phyloP scores from a whole-genome alignment of 2,888 invertebrate species.

The Drosophila bunnanda region DNA sequence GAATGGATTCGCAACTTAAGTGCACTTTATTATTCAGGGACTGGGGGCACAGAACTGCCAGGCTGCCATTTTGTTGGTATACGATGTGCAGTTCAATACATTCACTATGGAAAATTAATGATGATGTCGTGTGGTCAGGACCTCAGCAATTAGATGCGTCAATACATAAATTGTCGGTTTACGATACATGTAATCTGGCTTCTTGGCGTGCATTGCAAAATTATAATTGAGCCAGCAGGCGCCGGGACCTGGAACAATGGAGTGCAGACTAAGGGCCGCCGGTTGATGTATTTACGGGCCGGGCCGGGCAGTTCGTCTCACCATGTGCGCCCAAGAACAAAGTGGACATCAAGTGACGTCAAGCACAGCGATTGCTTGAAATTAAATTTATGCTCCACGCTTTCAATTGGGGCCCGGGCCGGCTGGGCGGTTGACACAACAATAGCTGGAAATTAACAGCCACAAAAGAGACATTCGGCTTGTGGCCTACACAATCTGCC shows the following conservation, averaged over 20 bases:
- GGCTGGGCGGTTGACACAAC: constrained; percentile 23
- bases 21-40: constrained; percentile 43
- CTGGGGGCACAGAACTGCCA: background rate
- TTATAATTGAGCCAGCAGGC: constrained; percentile 59
- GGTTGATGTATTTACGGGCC: constrained; percentile 36
- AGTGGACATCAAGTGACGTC: constrained; percentile 55
- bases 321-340: constrained; percentile 25
- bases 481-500: constrained; percentile 41
- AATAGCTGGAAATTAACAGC: constrained; percentile 77
- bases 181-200: constrained; percentile 49
- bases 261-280: constrained; percentile 6
- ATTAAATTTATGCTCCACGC: constrained; percentile 74
- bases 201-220: constrained; percentile 49
- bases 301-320: background rate
- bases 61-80: constrained; percentile 5
- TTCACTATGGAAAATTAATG: constrained; percentile 18
- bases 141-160: constrained; percentile 18
- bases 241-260: constrained; percentile 36
- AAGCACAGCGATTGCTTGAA: constrained; percentile 72
- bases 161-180: constrained; percentile 30
- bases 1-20: constrained; percentile 46
- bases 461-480: constrained; percentile 66
- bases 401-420: constrained; percentile 58
- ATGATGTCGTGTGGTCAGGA: constrained; percentile 14
- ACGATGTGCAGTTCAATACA: constrained; percentile 1